Base-by-base conservation (phyloP, 2,888 invertebrate genomes). In the Luffia ferchaultella region DNA sequence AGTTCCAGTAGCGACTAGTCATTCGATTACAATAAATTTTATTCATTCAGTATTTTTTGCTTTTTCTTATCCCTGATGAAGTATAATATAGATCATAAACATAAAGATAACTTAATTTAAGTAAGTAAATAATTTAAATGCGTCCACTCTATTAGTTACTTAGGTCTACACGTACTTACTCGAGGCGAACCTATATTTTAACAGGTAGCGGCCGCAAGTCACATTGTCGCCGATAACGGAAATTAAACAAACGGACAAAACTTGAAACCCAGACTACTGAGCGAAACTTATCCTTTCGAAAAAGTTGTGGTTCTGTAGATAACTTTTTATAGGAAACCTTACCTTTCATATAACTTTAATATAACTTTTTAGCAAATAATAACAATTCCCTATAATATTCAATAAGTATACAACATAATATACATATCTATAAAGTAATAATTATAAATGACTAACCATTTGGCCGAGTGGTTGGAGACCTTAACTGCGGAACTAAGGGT, bases 151-250 rank as follows among this genome's bases (percentile, higher is more conserved):
- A 30, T 30, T 3, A 30, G 30, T 30, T 42, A 49, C 5, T 5
- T 45, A 40, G 43, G 17, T 54, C 54, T 54, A 18, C 46, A 18
- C 7, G 12, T 18, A 7, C 5, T 12, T 51, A 18, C 40, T 17
- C 16, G 42, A 42, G n/a, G 20, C 16, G 5, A 30, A 30, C 66
- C 73, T 66, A 70, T 71, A 76, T 71, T 70, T 71, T 72, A 49
- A 75, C 75, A 71, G 72, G 74, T 73, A 76, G 75, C 72, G 44
- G 61, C 58, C 63, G 60, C 58, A 60, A 50, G 52, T 48, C 52
- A 64, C 67, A 63, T 58, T 65, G 68, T 68, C 62, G 60, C 62
- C 57, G 74, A 76, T 76, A 74, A 68, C 15, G 16, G 42, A 52
- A 16, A n/a, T 18, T 20, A 18, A 18, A 20, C 20, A 20, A 18